Evolutionary conservation across 2,113 vertebrate species (phyloP), one percentile per base, ranked within the genome.

Genomic region (Gobio gobio): DNA sequence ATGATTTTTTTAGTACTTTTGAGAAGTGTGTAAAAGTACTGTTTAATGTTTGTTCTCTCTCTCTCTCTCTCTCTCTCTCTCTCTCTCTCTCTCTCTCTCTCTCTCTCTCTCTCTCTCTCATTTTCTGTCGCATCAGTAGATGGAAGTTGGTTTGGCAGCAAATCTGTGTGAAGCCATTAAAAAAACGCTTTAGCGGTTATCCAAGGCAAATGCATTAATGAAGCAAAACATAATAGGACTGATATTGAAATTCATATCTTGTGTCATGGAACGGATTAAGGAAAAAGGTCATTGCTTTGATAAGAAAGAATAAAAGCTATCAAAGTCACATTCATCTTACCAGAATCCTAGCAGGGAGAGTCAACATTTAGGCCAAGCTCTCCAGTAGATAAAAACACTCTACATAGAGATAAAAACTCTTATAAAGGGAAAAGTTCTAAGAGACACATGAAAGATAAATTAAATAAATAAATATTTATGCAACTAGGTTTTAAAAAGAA

Each of bases 181-280:
- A 70, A 70, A 5, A 1, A 14, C 36, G 9, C 12, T 72, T 56
- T 56, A 20, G 18, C n/a, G 12, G 59, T 63, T 63, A 63, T 63
- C 4, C n/a, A 63, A 5, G 22, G 3, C n/a, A n/a, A 45, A 73
- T 73, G 40, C 43, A 47, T 73, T 73, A 73, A 73, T 73, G 43
- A 73, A 73, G 40, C 40, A 73, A 73, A 73, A 14, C 70, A 73
- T 73, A 47, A 73, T 73, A 14, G 43, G 22, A 47, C 22, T 73
- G 70, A 73, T 47, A 73, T 73, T 73, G 40, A 47, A 73, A 73
- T 73, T 73, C 70, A 73, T 47, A 47, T 47, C 70, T 73, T 73
- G 68, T 45, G 43, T 73, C 70, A 47, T 47, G 43, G 70, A 47
- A 73, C 22, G 22, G 22, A 73, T 73, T 73, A 73, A 73, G 43